These are phyloP conservation scores for Euzophera pinguis DNA, from an alignment of 2,888 invertebrate species.

Conservation along the genomic window DNA sequence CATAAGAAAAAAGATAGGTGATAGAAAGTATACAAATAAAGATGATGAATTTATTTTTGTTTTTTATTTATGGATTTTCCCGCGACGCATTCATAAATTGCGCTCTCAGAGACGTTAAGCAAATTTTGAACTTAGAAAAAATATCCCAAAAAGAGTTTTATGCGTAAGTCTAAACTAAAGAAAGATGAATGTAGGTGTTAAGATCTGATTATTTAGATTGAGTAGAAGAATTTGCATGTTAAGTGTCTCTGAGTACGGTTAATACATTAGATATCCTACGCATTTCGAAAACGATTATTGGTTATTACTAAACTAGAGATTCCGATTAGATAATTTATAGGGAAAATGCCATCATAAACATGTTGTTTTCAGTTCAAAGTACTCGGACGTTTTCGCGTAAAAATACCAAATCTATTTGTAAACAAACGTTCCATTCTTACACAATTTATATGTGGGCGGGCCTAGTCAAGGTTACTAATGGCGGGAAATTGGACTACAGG, in stretches of 20 bases:
- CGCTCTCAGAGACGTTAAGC: no score
- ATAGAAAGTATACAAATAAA: slow-evolving; percentile 10
- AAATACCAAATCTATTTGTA: slow-evolving; percentile 49
- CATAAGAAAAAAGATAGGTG: slow-evolving; percentile 63
- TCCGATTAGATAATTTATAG: not conserved
- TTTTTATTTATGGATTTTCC: not conserved
- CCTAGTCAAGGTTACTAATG: slow-evolving; percentile 60
- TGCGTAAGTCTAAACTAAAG: no score
- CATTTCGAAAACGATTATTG: no score
- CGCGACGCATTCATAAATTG: no score
- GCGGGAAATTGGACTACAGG: slow-evolving; percentile 48
- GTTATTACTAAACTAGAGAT: not conserved
- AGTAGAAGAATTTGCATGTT: no score
- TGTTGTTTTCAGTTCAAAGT: slow-evolving; percentile 14
- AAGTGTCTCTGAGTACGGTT: no score
- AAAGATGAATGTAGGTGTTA: no score
- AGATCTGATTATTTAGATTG: no score
- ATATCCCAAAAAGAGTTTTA: no score
- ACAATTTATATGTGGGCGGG: slow-evolving; percentile 61
- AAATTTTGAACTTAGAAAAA: no score
- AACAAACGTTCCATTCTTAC: slow-evolving; percentile 51
- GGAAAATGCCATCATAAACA: not conserved
- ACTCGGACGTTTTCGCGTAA: slow-evolving; percentile 23
- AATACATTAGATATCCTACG: no score
- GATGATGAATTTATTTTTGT: not conserved